A percentile compares a stretch with the other conserved stretches of the same genome.
These are phyloP conservation scores for Drusus annulatus DNA, from an alignment of 1,140 invertebrate genomes.

Conservation along the genomic window DNA sequence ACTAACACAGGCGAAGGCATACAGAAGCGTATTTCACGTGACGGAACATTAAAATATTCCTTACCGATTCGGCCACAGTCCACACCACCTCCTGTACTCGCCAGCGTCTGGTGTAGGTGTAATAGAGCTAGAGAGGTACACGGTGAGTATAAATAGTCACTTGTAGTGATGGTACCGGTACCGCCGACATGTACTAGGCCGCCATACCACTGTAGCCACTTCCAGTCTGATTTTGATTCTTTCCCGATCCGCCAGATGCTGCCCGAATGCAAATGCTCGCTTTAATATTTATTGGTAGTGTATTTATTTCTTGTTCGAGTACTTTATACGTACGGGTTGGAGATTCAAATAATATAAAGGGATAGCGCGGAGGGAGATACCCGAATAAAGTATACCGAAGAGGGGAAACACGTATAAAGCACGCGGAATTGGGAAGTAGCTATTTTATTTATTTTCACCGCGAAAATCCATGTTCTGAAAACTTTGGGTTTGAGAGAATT, in stretches of 20 bases:
- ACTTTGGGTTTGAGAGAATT: slow-evolving; percentile 14
- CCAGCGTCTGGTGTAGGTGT: no score
- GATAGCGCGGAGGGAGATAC: background rate
- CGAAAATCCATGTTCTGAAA: slow-evolving; percentile 16
- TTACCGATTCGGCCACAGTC: background rate
- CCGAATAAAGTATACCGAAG: slow-evolving; percentile 28
- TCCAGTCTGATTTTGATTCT: slow-evolving; percentile 19
- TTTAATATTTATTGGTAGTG: slow-evolving; percentile 55
- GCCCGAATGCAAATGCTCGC: slow-evolving; percentile 31
- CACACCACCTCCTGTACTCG: no score
- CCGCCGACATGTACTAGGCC: background rate
- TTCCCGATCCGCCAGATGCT: slow-evolving; percentile 40
- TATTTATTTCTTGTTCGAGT: slow-evolving; percentile 43
- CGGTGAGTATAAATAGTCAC: no score
- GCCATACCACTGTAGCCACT: background rate
- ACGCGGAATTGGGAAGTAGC: slow-evolving; percentile 38
- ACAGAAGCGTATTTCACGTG: background rate
- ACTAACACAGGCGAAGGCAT: background rate
- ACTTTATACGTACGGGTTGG: slow-evolving; percentile 15
- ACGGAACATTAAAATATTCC: slow-evolving; percentile 24
- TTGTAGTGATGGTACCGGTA: background rate
- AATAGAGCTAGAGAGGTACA: no score
- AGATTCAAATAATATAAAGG: slow-evolving; percentile 17
- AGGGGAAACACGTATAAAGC: slow-evolving; percentile 38
- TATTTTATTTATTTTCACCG: slow-evolving; percentile 37